phyloP scores from a whole-genome alignment of 2,888 invertebrate genomes.

The Callyntrura guangdongensis region DNA sequence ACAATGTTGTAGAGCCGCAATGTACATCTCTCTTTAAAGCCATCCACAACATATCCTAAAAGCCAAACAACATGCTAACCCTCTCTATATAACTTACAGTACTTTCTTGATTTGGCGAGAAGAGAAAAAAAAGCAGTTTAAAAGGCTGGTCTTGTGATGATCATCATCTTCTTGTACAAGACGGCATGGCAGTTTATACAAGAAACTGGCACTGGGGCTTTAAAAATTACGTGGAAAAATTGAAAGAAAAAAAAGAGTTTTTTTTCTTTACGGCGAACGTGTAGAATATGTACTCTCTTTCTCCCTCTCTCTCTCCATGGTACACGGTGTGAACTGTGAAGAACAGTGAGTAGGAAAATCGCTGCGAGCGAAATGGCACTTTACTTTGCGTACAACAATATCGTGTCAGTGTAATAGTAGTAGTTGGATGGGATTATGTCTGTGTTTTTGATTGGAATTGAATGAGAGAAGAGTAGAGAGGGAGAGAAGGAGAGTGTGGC shows the following conservation, averaged over 20 bases:
- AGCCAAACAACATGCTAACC: conserved; percentile 8
- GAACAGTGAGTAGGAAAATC: conserved; percentile 10
- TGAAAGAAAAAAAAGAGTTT: conserved; percentile 35
- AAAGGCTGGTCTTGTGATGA: conserved; percentile 48
- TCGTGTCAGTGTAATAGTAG: not conserved
- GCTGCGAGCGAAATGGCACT: conserved; percentile 64
- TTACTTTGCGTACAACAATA: conserved; percentile 21
- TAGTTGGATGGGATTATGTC: no score
- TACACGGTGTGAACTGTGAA: not conserved
- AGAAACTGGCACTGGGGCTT: conserved; percentile 54
- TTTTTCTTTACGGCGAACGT: conserved; percentile 20
- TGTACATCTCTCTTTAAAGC: not conserved
- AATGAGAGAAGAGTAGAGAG: conserved; percentile 19
- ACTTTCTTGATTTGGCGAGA: not conserved
- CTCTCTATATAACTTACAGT: no score
- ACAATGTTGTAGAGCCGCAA: not conserved
- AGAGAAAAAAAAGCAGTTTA: conserved; percentile 50
- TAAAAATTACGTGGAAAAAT: conserved; percentile 33
- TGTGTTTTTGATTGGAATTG: conserved; percentile 44
- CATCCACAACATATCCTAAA: not conserved
- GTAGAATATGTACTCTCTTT: not conserved
- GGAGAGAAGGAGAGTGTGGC: not conserved
- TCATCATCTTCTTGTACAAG: not conserved
- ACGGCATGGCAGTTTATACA: conserved; percentile 25
- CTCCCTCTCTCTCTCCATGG: not conserved